Percentiles rank a stretch among this genome's conserved stretches.
Conservation (phyloP, 1,140 invertebrate genomes). For the Chrysopa pallens region DNA sequence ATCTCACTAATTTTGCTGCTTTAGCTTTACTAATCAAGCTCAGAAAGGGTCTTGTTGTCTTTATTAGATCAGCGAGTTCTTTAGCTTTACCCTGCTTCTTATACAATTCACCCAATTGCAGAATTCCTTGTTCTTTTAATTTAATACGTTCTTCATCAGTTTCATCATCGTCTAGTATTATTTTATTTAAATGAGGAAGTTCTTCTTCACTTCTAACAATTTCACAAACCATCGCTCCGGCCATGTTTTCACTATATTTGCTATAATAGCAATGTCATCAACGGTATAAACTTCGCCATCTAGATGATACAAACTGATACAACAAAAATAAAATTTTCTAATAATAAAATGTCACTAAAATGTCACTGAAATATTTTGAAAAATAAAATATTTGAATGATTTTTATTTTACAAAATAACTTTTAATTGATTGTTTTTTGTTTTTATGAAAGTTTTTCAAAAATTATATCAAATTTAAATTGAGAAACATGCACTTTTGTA, state of each 20-base stretch:
- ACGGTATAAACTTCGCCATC: background rate
- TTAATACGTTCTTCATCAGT: slow-evolving; percentile 75
- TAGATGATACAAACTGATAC: too few relatives aligned
- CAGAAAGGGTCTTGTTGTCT: slow-evolving; percentile 84
- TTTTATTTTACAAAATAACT: too few relatives aligned
- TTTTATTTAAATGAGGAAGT: slow-evolving; percentile 48
- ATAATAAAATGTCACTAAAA: too few relatives aligned
- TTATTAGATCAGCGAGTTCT: slow-evolving; percentile 84
- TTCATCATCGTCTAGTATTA: slow-evolving; percentile 49
- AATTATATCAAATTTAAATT: too few relatives aligned
- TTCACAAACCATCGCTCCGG: slow-evolving; percentile 72
- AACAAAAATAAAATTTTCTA: too few relatives aligned
- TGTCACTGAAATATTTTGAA: too few relatives aligned
- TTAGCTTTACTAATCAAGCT: slow-evolving; percentile 94
- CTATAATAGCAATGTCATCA: slow-evolving; percentile 22
- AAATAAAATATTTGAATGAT: too few relatives aligned
- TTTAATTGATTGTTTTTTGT: too few relatives aligned
- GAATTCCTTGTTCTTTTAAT: slow-evolving; percentile 75
- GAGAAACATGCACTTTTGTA: too few relatives aligned
- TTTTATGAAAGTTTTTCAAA: too few relatives aligned
- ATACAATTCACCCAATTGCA: slow-evolving; percentile 75
- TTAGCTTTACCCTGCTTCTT: slow-evolving; percentile 86
- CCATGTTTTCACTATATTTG: slow-evolving; percentile 36
- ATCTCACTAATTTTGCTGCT: slow-evolving; percentile 92
- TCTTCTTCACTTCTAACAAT: slow-evolving; percentile 57